These are phyloP conservation scores for Emys orbicularis DNA, from an alignment of 2,797 vertebrate genomes.

Conservation along the genomic window DNA sequence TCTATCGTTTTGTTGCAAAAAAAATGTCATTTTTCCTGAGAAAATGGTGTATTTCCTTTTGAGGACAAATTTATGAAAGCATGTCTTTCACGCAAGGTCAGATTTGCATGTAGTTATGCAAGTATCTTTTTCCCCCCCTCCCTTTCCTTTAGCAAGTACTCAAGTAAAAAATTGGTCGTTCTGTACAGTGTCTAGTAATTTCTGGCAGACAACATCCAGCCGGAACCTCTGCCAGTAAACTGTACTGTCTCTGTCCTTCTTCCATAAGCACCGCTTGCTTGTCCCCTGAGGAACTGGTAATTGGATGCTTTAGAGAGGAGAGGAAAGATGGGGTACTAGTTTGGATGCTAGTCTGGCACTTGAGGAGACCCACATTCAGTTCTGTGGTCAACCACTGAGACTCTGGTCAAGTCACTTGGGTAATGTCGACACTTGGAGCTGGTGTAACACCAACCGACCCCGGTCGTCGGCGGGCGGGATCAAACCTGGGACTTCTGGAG, in stretches of 20 bases:
- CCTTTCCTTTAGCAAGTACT: background rate
- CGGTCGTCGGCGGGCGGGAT: rapidly evolving
- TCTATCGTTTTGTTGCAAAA: background rate
- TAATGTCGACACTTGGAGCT: background rate
- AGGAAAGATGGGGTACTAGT: background rate
- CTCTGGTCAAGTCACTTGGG: background rate
- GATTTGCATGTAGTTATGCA: background rate
- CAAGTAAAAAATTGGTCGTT: background rate
- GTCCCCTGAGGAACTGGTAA: background rate
- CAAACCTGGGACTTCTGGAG: no score
- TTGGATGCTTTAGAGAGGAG: background rate
- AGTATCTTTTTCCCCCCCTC: background rate
- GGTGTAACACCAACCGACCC: background rate
- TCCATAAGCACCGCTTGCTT: background rate
- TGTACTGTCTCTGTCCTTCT: background rate
- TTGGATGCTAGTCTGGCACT: background rate
- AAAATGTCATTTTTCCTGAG: rapidly evolving
- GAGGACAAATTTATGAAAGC: background rate
- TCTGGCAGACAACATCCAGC: background rate
- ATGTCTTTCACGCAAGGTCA: background rate
- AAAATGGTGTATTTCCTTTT: background rate
- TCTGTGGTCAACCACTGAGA: background rate
- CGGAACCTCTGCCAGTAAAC: background rate
- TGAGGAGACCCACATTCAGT: background rate
- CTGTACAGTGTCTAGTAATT: background rate